phyloP scores from a whole-genome alignment of 2,113 vertebrate genomes.

The Mungos mungo region DNA sequence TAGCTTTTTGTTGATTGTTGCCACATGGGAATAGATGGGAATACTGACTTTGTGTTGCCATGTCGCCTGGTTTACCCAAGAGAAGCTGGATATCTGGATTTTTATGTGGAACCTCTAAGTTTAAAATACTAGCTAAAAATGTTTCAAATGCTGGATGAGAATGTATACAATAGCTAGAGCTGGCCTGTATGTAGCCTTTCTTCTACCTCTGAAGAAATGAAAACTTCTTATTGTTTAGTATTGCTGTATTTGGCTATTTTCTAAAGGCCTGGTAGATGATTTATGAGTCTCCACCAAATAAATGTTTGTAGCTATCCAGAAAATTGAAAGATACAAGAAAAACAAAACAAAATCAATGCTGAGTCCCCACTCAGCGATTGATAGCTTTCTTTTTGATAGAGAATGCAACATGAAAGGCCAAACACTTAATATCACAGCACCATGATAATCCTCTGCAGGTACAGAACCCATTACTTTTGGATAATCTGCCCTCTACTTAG shows the following conservation, averaged over 20 bases:
- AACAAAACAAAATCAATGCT: not conserved
- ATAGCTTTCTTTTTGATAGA: slow-evolving; percentile 14
- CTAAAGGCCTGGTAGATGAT: not conserved
- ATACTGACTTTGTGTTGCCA: not conserved
- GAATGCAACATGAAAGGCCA: not conserved
- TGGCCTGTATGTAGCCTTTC: not conserved
- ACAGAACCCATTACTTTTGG: not conserved
- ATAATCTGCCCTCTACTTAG: not conserved
- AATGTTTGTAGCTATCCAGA: not conserved
- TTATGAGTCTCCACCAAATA: slow-evolving; percentile 7
- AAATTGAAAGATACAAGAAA: slow-evolving; percentile 10
- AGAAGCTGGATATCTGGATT: not conserved
- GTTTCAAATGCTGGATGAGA: not conserved
- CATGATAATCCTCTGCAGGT: not conserved
- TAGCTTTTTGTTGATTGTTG: not conserved
- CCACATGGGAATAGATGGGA: not conserved
- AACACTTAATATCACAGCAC: not conserved
- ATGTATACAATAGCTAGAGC: not conserved
- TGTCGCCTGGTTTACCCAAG: not conserved
- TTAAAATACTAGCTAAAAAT: not conserved
- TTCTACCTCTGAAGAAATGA: not conserved
- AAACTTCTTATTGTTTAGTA: not conserved
- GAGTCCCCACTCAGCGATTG: not conserved
- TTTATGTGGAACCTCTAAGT: not conserved
- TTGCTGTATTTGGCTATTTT: not conserved